Conservation (phyloP, 2,888 invertebrate genomes). For the Napeogenes sylphis region DNA sequence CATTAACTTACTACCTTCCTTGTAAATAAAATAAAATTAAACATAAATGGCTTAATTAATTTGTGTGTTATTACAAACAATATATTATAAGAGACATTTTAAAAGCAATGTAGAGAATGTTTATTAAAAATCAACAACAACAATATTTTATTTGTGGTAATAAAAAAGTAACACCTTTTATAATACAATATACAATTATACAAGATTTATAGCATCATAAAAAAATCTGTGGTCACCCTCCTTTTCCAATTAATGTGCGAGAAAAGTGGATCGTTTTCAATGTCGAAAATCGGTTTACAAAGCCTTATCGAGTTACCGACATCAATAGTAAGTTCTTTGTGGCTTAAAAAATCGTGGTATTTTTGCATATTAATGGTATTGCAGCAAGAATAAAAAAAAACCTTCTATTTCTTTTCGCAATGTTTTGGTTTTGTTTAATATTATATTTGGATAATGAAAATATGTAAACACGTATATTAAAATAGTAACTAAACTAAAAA, state of each 20-base stretch:
- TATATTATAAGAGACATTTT: no score
- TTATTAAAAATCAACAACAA: no score
- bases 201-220: conserved; percentile 32
- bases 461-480: no score
- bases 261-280: conserved; percentile 43
- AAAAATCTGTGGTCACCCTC: conserved; percentile 51
- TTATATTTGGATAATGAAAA: no score
- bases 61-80: no score
- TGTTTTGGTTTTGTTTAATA: not conserved
- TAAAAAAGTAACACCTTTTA: not conserved
- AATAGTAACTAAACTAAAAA: no score
- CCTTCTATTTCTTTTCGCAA: not conserved
- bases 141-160: no score
- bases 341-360: conserved; percentile 30
- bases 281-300: conserved; percentile 45
- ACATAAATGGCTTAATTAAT: no score
- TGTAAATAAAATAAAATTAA: no score
- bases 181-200: conserved; percentile 20
- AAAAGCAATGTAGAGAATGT: no score
- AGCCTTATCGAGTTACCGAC: conserved; percentile 41
- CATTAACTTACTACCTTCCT: no score
- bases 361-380: conserved; percentile 25
- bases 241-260: conserved; percentile 53
- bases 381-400: not conserved
- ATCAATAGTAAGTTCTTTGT: conserved; percentile 39